A percentile compares a stretch with the other conserved stretches of the same genome.
phyloP scores from a whole-genome alignment of 2,797 vertebrate genomes.

The Odontamblyopus lacepedii region DNA sequence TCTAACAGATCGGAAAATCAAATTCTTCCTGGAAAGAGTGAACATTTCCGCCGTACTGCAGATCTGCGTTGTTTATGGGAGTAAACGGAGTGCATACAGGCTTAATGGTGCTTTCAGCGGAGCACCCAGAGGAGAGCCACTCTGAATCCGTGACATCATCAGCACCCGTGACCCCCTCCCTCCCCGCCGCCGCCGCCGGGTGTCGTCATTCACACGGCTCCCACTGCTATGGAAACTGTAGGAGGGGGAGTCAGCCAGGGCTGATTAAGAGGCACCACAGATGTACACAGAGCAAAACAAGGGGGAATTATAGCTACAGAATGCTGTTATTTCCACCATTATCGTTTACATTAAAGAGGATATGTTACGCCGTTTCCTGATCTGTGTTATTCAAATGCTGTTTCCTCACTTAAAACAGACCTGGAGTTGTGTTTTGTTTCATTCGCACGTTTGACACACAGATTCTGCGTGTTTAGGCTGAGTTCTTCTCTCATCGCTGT shows the following conservation, averaged over 20 bases:
- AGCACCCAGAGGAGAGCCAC: constrained; percentile 41
- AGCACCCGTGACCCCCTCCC: constrained; percentile 45
- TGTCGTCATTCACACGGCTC: constrained; percentile 54
- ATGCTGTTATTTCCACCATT: no score
- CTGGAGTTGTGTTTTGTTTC: no score
- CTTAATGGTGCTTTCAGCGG: constrained; percentile 1
- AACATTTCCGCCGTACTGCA: neutral
- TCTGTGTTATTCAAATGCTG: no score
- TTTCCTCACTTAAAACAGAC: no score
- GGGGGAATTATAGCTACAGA: no score
- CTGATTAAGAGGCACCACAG: constrained; percentile 33
- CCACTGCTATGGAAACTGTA: constrained; percentile 70
- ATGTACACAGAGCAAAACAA: neutral
- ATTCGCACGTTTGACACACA: no score
- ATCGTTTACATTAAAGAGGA: no score
- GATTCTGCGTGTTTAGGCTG: no score
- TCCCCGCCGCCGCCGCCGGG: constrained; percentile 10
- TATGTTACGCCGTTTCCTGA: no score
- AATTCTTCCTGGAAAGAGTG: neutral
- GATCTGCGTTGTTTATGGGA: constrained; percentile 20
- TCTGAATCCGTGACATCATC: constrained; percentile 66
- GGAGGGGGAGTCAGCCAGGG: constrained; percentile 25
- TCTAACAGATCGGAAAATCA: no score
- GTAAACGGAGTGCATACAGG: neutral
- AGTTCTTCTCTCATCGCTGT: no score